phyloP scores from a whole-genome alignment of 2,797 vertebrate genomes.

The Neosilurus hyrtlii region DNA sequence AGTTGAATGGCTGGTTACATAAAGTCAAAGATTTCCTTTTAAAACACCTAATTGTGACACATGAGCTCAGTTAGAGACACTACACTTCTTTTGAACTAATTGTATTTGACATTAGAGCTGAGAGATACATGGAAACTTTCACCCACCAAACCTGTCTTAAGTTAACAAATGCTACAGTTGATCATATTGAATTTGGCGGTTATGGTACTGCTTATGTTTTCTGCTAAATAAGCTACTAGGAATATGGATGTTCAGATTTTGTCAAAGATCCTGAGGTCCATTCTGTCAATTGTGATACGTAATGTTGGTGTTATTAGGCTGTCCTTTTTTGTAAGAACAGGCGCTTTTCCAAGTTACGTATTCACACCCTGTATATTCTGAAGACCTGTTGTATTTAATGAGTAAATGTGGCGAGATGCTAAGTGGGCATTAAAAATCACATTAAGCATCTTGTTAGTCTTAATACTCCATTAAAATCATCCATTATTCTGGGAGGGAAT shows the following conservation, averaged over 20 bases:
- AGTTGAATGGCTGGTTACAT: too few species aligned
- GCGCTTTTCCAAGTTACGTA: background rate
- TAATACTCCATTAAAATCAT: background rate
- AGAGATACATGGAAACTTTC: background rate
- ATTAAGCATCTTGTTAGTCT: background rate
- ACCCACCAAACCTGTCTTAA: background rate
- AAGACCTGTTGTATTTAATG: background rate
- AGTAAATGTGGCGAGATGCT: background rate
- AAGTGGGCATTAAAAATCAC: background rate
- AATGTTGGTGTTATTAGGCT: background rate
- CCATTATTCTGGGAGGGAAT: background rate
- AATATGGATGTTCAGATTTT: background rate
- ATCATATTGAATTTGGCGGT: background rate
- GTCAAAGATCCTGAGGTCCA: background rate
- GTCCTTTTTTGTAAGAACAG: background rate
- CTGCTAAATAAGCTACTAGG: background rate
- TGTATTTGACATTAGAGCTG: background rate
- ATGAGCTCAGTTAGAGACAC: background rate
- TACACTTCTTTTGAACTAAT: background rate
- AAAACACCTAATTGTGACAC: background rate
- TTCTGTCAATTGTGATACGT: background rate
- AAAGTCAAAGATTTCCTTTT: background rate
- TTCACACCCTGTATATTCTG: background rate
- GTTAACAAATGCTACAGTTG: background rate
- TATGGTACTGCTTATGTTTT: background rate